Evolutionary conservation across 2,113 vertebrate species (phyloP), one percentile per base, ranked within the genome.

Genomic region (Podarcis raffonei): DNA sequence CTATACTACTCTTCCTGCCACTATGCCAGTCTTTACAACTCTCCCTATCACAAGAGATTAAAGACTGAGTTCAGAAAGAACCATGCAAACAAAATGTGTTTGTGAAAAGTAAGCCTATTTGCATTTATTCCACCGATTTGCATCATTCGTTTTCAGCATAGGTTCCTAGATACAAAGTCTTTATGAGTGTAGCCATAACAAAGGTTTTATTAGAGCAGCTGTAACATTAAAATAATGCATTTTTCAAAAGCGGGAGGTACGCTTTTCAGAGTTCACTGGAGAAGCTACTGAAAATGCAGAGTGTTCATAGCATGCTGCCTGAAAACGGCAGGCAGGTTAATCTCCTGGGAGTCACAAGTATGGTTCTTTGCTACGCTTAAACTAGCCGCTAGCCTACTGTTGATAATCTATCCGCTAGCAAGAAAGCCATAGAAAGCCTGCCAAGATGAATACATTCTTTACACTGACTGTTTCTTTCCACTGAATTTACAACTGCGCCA

Each of bases 391-490:
- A 57, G 88, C 90, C 75, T 94, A 87, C 78, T 78, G 25, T 74
- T 89, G 81, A 92, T 72, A 89, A 92, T 87, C 89, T 88, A 87
- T 25, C 88, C 91, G 89, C 88, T 89, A 89, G 92, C 92, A 90
- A 91, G 89, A 96, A 95, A 96, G 92, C 89, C 6, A 85, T 69
- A 1, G 0, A 85, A 76, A 75, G 9, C 81, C 59, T 95, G 95
- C 93, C 94, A 96, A 86, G 39, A 94, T 57, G 79, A 90, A 94
- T 94, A 91, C 92, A 94, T 95, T 95, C 89, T 93, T 94, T 80
- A 83, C 91, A 78, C 93, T 94, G 94, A 96, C 94, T 93, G 91
- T 92, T 91, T 95, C 94, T 95, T 96, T 95, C 95, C 94, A 89
- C 91, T 92, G 91, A 2, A 92, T 90, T 94, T 95, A 95, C 90